Conservation (phyloP, 2,888 invertebrate species). For the Epinotia bilunana region DNA sequence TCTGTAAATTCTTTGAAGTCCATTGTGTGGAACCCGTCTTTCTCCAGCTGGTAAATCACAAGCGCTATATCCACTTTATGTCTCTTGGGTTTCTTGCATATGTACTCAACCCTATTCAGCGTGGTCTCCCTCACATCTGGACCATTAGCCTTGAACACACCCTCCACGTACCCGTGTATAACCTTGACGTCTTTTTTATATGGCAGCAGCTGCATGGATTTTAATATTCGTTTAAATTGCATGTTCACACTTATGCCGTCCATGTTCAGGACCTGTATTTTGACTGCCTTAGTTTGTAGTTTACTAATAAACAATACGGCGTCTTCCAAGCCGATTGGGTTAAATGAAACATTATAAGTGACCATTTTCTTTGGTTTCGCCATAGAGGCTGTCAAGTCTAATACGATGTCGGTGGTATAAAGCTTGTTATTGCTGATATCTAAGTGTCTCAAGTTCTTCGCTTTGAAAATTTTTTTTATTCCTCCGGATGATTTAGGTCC, state of each 20-base stretch:
- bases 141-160: constrained; percentile 43
- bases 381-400: constrained; percentile 46
- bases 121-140: constrained; percentile 56
- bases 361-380: constrained; percentile 18
- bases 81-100: constrained; percentile 57
- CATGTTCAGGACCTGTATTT: constrained; percentile 16
- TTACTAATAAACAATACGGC: neutral
- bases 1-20: constrained; percentile 50
- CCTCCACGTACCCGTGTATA: constrained; percentile 55
- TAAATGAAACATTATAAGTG: constrained; percentile 23
- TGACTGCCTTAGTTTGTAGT: neutral
- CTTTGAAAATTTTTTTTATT: constrained; percentile 46
- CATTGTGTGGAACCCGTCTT: constrained; percentile 50
- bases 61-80: constrained; percentile 57
- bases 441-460: constrained; percentile 25
- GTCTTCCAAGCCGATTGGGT: constrained; percentile 3
- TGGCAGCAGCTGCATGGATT: constrained; percentile 48
- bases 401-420: constrained; percentile 48
- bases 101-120: constrained; percentile 56
- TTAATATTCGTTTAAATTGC: constrained; percentile 53
- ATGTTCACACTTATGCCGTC: constrained; percentile 50
- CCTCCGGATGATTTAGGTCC: constrained; percentile 50
- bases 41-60: constrained; percentile 53
- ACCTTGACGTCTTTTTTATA: constrained; percentile 53
- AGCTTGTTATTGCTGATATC: constrained; percentile 54